These are phyloP conservation scores for Danaus melanippus DNA, from an alignment of 1,140 invertebrate species.

Conservation along the genomic window DNA sequence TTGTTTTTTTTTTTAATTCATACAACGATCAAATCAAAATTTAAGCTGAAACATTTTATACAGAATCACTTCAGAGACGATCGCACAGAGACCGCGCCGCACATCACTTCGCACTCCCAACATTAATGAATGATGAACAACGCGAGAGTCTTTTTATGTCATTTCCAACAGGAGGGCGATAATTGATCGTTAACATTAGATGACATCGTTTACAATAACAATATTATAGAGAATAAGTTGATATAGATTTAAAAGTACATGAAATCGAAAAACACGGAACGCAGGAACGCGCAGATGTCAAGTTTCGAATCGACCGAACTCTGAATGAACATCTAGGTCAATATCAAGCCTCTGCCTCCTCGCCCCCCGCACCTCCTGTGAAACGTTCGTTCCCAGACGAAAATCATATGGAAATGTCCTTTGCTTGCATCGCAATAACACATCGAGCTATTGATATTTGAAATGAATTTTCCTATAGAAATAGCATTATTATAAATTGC, in stretches of 20 bases:
- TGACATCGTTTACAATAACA: conserved; percentile 15
- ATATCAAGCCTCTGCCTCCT: conserved; percentile 62
- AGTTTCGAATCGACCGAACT: conserved; percentile 70
- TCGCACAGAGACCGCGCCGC: conserved; percentile 26
- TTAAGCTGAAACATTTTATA: conserved; percentile 28
- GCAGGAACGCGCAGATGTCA: conserved; percentile 70
- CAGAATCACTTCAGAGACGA: conserved; percentile 26
- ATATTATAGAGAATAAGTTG: conserved; percentile 16
- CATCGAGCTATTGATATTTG: no score
- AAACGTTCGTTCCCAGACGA: conserved; percentile 47
- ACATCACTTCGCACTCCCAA: conserved; percentile 37
- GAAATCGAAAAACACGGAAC: conserved; percentile 61
- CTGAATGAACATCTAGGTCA: conserved; percentile 72
- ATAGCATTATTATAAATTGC: no score
- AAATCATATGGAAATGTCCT: conserved; percentile 49
- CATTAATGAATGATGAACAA: conserved; percentile 9
- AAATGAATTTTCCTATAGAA: no score
- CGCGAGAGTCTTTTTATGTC: conserved; percentile 1
- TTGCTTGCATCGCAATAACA: conserved; percentile 17
- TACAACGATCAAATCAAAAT: conserved; percentile 3
- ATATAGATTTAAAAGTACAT: conserved; percentile 44
- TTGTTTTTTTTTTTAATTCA: conserved; percentile 11
- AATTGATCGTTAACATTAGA: not conserved
- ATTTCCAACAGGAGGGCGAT: conserved; percentile 4
- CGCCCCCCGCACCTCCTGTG: conserved; percentile 35